phyloP scores from a whole-genome alignment of 2,797 vertebrate species.

The Monodelphis domestica region DNA sequence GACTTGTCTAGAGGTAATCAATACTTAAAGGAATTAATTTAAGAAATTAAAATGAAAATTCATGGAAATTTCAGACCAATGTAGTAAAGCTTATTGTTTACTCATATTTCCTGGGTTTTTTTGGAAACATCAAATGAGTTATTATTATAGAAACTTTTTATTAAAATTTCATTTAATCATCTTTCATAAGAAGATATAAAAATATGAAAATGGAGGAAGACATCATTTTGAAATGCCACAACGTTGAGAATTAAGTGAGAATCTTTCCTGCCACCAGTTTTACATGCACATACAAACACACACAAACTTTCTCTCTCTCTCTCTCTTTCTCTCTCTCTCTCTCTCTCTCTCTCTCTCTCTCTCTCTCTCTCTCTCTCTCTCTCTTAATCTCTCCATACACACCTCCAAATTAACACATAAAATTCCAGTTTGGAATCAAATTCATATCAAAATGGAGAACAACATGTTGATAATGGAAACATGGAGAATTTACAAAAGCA shows the following conservation, averaged over 20 bases:
- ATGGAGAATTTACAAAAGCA: not conserved
- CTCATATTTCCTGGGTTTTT: not conserved
- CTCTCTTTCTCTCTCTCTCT: too few relatives aligned
- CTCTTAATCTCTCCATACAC: too few relatives aligned
- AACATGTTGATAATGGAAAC: not conserved
- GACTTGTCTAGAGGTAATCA: accelerated
- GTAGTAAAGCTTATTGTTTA: not conserved
- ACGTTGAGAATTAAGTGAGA: not conserved
- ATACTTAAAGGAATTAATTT: not conserved
- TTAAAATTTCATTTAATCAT: not conserved
- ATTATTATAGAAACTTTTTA: not conserved
- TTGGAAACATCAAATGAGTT: not conserved
- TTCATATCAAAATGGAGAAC: not conserved
- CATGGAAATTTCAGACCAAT: not conserved
- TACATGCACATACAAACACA: too few relatives aligned
- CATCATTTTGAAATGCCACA: not conserved
- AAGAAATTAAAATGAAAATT: not conserved
- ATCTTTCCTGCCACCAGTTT: too few relatives aligned
- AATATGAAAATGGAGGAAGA: not conserved
- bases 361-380: too few relatives aligned
- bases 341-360: too few relatives aligned
- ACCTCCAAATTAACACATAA: not conserved
- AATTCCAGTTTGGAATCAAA: not conserved
- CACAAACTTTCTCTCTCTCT: too few relatives aligned
- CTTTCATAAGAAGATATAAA: not conserved